These are phyloP conservation scores for Pungitius pungitius DNA, from an alignment of 2,113 vertebrate genomes.

Conservation along the genomic window DNA sequence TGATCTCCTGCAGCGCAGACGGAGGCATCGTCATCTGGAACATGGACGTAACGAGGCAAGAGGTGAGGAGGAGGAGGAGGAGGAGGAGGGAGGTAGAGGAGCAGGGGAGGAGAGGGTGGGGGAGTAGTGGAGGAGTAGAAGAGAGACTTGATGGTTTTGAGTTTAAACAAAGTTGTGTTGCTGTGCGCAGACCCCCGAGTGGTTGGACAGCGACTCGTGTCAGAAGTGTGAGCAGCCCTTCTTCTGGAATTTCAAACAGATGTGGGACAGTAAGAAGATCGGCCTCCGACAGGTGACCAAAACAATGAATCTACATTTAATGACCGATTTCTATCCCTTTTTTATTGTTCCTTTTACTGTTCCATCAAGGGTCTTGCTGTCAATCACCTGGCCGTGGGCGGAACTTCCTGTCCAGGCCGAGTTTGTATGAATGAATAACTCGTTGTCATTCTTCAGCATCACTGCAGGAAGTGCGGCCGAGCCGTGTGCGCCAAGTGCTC, in stretches of 20 bases:
- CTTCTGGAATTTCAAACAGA: slow-evolving; percentile 99
- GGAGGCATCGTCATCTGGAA: slow-evolving; percentile 97
- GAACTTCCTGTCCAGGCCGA: no score
- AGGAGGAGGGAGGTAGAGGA: no score
- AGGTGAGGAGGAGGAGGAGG: slow-evolving; percentile 80
- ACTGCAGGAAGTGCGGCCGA: slow-evolving; percentile 96
- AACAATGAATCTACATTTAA: no score
- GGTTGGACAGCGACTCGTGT: slow-evolving; percentile 98
- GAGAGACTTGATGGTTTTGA: no score
- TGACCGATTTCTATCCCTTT: no score
- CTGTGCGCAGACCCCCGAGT: slow-evolving; percentile 89
- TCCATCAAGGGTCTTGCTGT: no score
- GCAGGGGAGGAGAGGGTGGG: no score
- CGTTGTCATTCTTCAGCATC: slow-evolving; percentile 83
- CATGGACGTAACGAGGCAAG: slow-evolving; percentile 97
- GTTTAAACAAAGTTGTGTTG: not conserved
- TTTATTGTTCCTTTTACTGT: no score
- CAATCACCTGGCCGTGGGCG: no score
- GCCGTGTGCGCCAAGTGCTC: slow-evolving; percentile 97
- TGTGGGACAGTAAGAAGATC: slow-evolving; percentile 99
- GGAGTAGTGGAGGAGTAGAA: no score
- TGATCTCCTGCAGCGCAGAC: slow-evolving; percentile 95
- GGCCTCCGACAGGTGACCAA: slow-evolving; percentile 74
- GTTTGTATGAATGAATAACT: no score
- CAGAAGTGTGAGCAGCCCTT: slow-evolving; percentile 98